A percentile compares a stretch with the other conserved stretches of the same genome.
phyloP scores from a whole-genome alignment of 1,140 invertebrate species.

The Colletes gigas region DNA sequence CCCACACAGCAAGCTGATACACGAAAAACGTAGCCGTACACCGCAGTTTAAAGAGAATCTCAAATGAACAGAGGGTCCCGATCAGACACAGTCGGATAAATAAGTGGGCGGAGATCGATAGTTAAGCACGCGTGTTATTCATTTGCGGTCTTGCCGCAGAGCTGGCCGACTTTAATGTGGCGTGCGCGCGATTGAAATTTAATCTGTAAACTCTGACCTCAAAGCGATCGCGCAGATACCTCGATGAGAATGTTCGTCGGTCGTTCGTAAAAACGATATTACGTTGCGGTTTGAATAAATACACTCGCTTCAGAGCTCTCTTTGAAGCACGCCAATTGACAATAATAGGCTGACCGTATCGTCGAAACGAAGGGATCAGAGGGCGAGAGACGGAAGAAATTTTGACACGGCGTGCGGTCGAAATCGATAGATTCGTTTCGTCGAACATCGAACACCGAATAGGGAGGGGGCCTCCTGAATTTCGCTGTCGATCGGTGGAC shows the following conservation, averaged over 20 bases:
- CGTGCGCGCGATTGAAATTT: slow-evolving; percentile 16
- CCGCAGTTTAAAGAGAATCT: background rate
- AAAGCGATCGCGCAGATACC: background rate
- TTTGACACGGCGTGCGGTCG: background rate
- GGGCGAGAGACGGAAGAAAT: background rate
- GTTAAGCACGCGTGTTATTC: background rate
- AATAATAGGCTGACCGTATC: slow-evolving; percentile 16
- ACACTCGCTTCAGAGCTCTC: slow-evolving; percentile 4
- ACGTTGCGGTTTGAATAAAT: slow-evolving; percentile 44
- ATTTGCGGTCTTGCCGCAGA: background rate
- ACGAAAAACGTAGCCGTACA: too few relatives aligned
- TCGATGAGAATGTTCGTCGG: slow-evolving; percentile 1
- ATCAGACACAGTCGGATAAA: background rate
- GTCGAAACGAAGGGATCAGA: background rate
- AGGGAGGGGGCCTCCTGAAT: background rate
- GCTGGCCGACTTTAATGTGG: background rate
- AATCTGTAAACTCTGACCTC: slow-evolving; percentile 7
- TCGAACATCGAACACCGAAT: slow-evolving; percentile 21
- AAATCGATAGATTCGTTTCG: slow-evolving; percentile 29
- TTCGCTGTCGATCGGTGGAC: slow-evolving; percentile 17
- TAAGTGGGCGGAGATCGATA: background rate
- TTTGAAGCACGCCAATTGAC: slow-evolving; percentile 43
- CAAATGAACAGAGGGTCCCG: background rate
- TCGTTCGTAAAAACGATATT: slow-evolving; percentile 38
- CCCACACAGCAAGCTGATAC: too few relatives aligned